phyloP scores from a whole-genome alignment of 2,888 invertebrate species.

The Sinotaia quadrata region DNA sequence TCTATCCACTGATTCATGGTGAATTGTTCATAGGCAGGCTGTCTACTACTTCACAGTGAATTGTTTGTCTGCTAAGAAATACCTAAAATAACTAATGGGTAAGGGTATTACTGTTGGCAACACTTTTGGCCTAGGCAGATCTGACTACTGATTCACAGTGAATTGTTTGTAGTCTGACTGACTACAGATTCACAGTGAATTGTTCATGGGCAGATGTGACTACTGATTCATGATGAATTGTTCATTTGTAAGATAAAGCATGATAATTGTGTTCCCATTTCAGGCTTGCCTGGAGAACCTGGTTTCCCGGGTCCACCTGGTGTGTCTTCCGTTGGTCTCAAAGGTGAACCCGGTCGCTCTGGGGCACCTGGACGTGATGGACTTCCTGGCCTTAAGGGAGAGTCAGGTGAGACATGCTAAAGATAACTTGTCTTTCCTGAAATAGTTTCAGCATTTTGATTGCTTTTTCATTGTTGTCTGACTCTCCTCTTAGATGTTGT shows the following conservation, averaged over 20 bases:
- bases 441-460: too few relatives aligned
- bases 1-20: too few relatives aligned
- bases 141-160: too few relatives aligned
- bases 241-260: background rate
- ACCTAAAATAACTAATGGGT: too few relatives aligned
- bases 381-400: constrained; percentile 55
- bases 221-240: background rate
- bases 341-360: constrained; percentile 64
- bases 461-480: too few relatives aligned
- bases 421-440: too few relatives aligned
- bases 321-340: constrained; percentile 44
- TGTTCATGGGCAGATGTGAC: background rate
- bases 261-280: constrained; percentile 30
- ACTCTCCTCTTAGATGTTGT: too few relatives aligned
- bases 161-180: background rate
- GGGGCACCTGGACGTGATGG: constrained; percentile 63
- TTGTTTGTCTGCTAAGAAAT: too few relatives aligned
- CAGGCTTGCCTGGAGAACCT: constrained; percentile 46
- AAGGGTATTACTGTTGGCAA: too few relatives aligned
- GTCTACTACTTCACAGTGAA: background rate
- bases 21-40: background rate
- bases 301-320: constrained; percentile 42
- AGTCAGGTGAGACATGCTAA: constrained; percentile 66
- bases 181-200: background rate
- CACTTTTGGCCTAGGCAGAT: too few relatives aligned